phyloP scores from a whole-genome alignment of 2,113 vertebrate genomes.

The Lonchura striata region DNA sequence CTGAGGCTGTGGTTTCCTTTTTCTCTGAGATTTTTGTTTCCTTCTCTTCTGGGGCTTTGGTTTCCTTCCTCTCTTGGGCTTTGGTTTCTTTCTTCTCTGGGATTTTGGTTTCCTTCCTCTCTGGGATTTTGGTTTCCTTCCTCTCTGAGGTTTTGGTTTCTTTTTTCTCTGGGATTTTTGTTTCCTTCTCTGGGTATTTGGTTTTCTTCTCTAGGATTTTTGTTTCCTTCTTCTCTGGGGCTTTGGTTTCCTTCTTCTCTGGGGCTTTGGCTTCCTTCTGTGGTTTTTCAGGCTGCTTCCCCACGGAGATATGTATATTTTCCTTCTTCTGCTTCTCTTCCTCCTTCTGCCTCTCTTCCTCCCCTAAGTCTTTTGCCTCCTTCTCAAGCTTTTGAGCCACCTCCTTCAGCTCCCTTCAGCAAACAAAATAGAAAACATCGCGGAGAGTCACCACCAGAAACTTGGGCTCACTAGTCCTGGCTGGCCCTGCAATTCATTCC shows the following conservation, averaged over 20 bases:
- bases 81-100: no score
- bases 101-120: no score
- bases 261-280: neutral
- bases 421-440: neutral
- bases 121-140: no score
- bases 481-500: neutral
- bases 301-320: neutral
- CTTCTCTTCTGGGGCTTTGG: no score
- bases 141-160: no score
- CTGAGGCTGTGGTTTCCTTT: neutral
- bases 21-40: no score
- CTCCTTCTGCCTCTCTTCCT: slow-evolving; percentile 60
- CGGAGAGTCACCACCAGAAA: neutral
- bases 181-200: no score
- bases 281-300: neutral
- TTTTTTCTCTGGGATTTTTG: neutral
- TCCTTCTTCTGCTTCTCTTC: slow-evolving; percentile 1
- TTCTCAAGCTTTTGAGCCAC: slow-evolving; percentile 63
- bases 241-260: no score
- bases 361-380: slow-evolving; percentile 62
- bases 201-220: no score
- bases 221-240: no score
- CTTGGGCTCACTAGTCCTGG: neutral
- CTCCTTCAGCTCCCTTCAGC: slow-evolving; percentile 72
- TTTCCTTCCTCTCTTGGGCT: no score